Conservation (phyloP, 92 coral and sea anemone species). For the Epizoanthus stellaris region DNA sequence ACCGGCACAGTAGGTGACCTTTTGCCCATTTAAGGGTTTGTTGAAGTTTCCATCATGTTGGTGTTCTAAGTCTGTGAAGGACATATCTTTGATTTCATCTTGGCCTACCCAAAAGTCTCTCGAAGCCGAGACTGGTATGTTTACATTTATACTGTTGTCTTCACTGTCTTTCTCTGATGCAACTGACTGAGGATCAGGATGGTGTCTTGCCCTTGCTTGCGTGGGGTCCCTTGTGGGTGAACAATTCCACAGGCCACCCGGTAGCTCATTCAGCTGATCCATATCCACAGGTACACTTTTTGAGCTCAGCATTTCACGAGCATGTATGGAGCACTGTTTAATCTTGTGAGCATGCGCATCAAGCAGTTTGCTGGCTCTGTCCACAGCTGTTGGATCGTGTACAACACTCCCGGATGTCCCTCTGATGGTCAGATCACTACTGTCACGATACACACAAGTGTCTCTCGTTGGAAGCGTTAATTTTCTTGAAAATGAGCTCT, state of each 20-base stretch:
- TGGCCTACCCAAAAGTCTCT: conserved; percentile 85
- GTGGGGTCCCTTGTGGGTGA: conserved; percentile 33
- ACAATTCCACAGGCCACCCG: conserved; percentile 91
- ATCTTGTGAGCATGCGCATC: conserved; percentile 86
- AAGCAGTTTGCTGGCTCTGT: conserved; percentile 81
- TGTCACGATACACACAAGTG: conserved; percentile 93
- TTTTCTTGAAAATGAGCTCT: conserved; percentile 91
- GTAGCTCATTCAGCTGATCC: conserved; percentile 59
- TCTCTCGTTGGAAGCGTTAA: conserved; percentile 69
- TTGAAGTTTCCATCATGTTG: background rate
- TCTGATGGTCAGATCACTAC: conserved; percentile 81
- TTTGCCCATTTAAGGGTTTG: background rate
- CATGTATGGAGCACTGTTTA: conserved; percentile 78
- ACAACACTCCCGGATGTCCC: conserved; percentile 77
- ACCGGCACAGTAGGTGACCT: background rate
- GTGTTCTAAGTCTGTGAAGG: conserved; percentile 30
- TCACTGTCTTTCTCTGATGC: background rate
- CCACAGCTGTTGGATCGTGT: conserved; percentile 87
- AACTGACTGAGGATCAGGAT: background rate
- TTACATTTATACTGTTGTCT: background rate
- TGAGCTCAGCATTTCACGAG: conserved; percentile 82
- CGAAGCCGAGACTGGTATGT: conserved; percentile 8
- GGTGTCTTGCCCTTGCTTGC: background rate
- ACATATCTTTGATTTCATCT: conserved; percentile 72
- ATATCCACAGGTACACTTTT: conserved; percentile 67